Conservation (phyloP, 2,797 vertebrate species). For the Gymnothorax reevesii region DNA sequence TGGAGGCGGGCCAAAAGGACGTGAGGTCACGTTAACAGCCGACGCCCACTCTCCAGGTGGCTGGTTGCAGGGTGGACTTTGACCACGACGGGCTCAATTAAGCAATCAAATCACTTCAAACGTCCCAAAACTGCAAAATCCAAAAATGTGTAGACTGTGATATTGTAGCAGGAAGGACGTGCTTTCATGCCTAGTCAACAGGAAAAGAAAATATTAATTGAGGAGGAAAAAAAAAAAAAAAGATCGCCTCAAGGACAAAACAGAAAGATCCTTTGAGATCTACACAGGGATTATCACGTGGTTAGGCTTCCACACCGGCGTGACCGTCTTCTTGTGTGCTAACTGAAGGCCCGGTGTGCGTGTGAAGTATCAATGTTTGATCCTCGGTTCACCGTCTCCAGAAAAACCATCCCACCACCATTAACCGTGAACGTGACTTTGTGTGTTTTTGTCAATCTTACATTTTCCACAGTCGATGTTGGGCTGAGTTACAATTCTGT, state of each 20-base stretch:
- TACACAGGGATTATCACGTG: not conserved
- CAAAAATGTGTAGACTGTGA: not conserved
- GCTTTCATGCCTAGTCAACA: not conserved
- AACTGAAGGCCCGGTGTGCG: constrained; percentile 19
- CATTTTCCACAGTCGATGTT: constrained; percentile 53
- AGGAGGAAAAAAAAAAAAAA: not conserved
- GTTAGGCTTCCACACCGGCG: not conserved
- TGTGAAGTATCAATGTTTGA: not conserved
- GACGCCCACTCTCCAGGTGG: not conserved
- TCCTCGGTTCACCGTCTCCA: not conserved
- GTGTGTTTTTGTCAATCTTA: constrained; percentile 43
- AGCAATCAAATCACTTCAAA: not conserved
- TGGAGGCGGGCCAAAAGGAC: not conserved
- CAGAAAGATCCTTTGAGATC: not conserved
- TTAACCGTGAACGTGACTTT: constrained; percentile 37
- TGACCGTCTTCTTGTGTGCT: constrained; percentile 39
- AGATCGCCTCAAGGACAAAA: too few species aligned
- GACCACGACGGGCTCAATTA: not conserved
- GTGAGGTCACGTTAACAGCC: not conserved
- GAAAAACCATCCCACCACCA: not conserved
- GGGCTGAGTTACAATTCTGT: constrained; percentile 46
- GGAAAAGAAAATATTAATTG: not conserved
- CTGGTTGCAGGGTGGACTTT: not conserved
- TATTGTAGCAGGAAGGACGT: not conserved
- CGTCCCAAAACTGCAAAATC: not conserved